Evolutionary conservation across 2,113 vertebrate genomes (phyloP), one percentile per base, ranked within the genome.

Genomic region (Oceanodroma tethys): DNA sequence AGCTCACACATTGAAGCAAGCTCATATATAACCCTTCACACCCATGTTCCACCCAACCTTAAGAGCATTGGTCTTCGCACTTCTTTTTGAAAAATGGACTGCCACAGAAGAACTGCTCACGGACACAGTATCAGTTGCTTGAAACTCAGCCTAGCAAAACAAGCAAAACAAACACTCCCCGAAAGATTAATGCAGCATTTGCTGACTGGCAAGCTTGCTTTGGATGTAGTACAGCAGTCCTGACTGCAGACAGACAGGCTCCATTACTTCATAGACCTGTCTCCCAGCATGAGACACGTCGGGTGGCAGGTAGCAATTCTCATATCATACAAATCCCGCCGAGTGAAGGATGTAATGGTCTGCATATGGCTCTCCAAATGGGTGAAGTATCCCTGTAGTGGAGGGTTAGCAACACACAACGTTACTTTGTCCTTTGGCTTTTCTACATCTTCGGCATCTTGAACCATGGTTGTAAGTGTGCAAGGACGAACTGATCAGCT

Each of bases 241-340:
- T 78, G 86, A 30, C 50, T 92, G 91, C 88, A 87, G 95, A 92
- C 84, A 93, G 65, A 43, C 40, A n/a, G 88, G 87, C 81, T 92
- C 88, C 86, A 40, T 90, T 36, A 98, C 99, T 98, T 99, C 98
- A 76, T 96, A 98, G 97, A 98, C 98, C 80, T 98, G 98, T 90
- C 98, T 98, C 18, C 75, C 95, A 18, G 90, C 66, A 60, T 93
- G 95, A 97, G 98, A 98, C 95, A 87, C 92, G 34, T 98, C 97
- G 5, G 98, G 98, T 23, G 98, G 98, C 98, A 99, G 98, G 96
- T 98, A 99, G 58, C 98, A 60, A 98, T 94, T 93, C 98, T 98
- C 98, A 98, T 98, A 48, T 98, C 96, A 40, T 98, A 94, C n/a
- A 99, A 97, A 96, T 98, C 98, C 88, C 86, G 75, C 98, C 68